phyloP scores from a whole-genome alignment of 2,888 invertebrate species.

The Synanthedon formicaeformis region DNA sequence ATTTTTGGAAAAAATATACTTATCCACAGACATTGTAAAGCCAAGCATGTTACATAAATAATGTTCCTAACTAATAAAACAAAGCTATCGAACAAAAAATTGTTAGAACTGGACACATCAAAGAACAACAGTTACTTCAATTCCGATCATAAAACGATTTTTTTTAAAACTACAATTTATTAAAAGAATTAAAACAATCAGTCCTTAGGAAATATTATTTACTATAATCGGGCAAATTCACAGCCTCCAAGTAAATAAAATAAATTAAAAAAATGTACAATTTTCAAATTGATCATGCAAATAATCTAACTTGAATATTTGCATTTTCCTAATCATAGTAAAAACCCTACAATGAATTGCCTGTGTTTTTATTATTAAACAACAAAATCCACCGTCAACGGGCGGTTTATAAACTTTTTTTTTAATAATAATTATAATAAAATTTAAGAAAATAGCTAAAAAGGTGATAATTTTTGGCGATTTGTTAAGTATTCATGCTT shows the following conservation, averaged over 20 bases:
- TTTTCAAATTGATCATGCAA: too few species aligned
- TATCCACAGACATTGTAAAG: too few species aligned
- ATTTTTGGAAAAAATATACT: too few species aligned
- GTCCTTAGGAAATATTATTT: constrained; percentile 24
- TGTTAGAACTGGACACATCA: constrained; percentile 5
- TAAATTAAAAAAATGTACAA: too few species aligned
- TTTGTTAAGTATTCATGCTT: background rate
- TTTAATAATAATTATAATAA: too few species aligned
- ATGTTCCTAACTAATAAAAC: background rate
- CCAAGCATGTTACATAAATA: too few species aligned
- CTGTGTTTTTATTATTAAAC: too few species aligned
- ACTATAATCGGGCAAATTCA: background rate
- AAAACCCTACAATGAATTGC: too few species aligned
- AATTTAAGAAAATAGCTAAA: background rate
- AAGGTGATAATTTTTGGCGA: background rate
- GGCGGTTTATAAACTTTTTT: too few species aligned
- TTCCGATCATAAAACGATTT: constrained; percentile 20
- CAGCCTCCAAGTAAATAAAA: background rate
- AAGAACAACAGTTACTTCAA: constrained; percentile 11
- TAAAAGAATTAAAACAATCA: constrained; percentile 36
- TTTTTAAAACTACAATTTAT: constrained; percentile 7
- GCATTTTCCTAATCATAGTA: too few species aligned
- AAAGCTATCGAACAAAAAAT: background rate
- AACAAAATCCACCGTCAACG: too few species aligned
- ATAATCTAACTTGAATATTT: too few species aligned